Evolutionary conservation across 2,888 invertebrate genomes (phyloP), one percentile per base, ranked within the genome.

Genomic region (Aethes cnicana): DNA sequence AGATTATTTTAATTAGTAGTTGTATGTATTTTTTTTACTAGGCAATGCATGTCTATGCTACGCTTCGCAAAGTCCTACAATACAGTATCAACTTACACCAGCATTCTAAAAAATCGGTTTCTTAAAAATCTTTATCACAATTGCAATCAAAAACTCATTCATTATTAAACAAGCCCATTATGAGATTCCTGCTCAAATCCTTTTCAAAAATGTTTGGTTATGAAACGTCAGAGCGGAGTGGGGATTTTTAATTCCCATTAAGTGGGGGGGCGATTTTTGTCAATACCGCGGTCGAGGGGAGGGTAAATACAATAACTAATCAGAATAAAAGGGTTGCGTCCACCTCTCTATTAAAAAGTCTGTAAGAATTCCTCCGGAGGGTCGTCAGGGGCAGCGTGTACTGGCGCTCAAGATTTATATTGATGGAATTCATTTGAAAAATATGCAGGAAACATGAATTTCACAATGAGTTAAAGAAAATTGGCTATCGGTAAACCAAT

Each of bases 251-350:
- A 84, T 85, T 77, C 73, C 78, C 79, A 76, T 83, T 80, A 75
- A 68, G 61, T 36, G 41, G 37, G 30, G n/a, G 30, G 52, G 39
- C 37, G 50, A 55, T 55, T 66, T 69, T 66, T 72, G 73, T 72
- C 74, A 70, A 69, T 73, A 69, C 59, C 54, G 35, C 37, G 33
- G 37, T 17, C 36, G 23, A 25, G 43, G 43, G 21, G 28, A 26
- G 42, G 37, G 50, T 71, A 84, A 84, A 85, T 80, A 84, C 83
- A 85, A 87, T 87, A 86, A 86, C 84, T 87, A 87, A 89, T 89
- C 84, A 82, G 74, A 82, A 84, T 84, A 84, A 87, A 87, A 88
- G 88, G 88, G 88, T 89, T 88, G 87, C 72, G 77, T 82, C 71
- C 63, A 73, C 57, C 63, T 72, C 73, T 81, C 83, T 87, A 84